These are phyloP conservation scores for Julus scanicus DNA, from an alignment of 2,888 invertebrate species.

Conservation along the genomic window DNA sequence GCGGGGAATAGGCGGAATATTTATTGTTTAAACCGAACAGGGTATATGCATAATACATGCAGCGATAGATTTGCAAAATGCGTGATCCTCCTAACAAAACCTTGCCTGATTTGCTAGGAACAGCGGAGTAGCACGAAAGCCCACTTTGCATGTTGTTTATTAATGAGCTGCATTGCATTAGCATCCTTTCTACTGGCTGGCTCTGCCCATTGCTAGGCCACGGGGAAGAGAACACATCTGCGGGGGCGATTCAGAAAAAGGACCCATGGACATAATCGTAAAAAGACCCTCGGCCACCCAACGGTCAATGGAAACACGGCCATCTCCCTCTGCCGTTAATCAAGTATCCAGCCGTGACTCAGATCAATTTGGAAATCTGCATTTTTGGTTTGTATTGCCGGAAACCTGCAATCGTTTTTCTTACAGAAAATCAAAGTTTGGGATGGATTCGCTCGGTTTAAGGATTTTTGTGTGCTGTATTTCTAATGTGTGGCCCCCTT, in stretches of 20 bases:
- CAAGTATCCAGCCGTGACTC: neutral
- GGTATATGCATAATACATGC: slow-evolving; percentile 19
- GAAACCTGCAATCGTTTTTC: neutral
- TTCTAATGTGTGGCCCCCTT: too few species aligned
- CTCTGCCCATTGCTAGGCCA: neutral
- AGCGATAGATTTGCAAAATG: slow-evolving; percentile 19
- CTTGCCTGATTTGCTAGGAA: neutral
- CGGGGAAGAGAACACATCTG: neutral
- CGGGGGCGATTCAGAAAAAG: neutral
- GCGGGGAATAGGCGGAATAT: slow-evolving; percentile 2
- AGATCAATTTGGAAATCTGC: neutral
- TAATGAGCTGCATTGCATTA: slow-evolving; percentile 19
- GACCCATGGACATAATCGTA: too few species aligned
- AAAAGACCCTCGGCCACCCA: too few species aligned
- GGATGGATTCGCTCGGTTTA: neutral
- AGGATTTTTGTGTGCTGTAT: too few species aligned
- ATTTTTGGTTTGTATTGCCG: neutral
- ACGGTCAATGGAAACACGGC: neutral
- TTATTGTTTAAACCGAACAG: slow-evolving; percentile 9
- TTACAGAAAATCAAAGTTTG: too few species aligned
- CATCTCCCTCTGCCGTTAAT: neutral
- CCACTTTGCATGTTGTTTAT: slow-evolving; percentile 19
- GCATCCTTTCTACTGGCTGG: slow-evolving; percentile 1
- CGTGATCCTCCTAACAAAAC: slow-evolving; percentile 19
- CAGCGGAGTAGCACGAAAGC: slow-evolving; percentile 9